Evolutionary conservation across 2,888 invertebrate species (phyloP), one percentile per base, ranked within the genome.

Genomic region (Catocala sponsa): DNA sequence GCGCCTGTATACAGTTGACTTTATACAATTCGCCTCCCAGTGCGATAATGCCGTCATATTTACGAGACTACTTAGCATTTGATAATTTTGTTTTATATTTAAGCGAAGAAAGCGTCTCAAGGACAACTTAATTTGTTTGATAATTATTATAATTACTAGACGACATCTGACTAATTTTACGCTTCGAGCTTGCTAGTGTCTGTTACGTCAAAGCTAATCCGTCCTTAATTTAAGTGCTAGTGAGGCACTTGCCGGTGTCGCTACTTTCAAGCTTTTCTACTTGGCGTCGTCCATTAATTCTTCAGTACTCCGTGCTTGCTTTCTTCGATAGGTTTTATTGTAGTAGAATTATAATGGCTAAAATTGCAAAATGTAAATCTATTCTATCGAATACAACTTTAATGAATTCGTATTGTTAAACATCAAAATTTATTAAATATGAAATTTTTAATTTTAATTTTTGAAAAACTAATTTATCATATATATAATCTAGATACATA

Each of bases 1-100:
- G 55, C 58, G 68, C 51, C 51, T 59, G 46, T 49, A 42, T 49
- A 52, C 11, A 35, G 55, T 63, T 59, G 61, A 67, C 61, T 65
- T 64, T 55, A 57, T 62, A 59, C 54, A 10, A 35, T 33, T 42
- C 32, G 41, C 41, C n/a, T 13, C n/a, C 11, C 4, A 53, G 38
- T 41, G 62, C 48, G 51, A 56, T 66, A 53, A 47, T 55, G 52
- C 6, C 32, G 12, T 55, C 15, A 11, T 38, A 41, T 55, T 50
- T 49, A 13, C 4, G 13, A 43, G 12, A 6, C 10, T 33, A 33
- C 48, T 48, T 48, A 33, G 25, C 11, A 5, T 48, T 48, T 25
- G 11, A n/a, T 48, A 48, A 33, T 32, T 48, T 46, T 13, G 10
- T 43, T 43, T 43, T n/a, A 43, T 43, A 46, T 46, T 43, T 46